Evolutionary conservation across 2,113 vertebrate genomes (phyloP).

Genomic region (Tenebrosternarchus preto): DNA sequence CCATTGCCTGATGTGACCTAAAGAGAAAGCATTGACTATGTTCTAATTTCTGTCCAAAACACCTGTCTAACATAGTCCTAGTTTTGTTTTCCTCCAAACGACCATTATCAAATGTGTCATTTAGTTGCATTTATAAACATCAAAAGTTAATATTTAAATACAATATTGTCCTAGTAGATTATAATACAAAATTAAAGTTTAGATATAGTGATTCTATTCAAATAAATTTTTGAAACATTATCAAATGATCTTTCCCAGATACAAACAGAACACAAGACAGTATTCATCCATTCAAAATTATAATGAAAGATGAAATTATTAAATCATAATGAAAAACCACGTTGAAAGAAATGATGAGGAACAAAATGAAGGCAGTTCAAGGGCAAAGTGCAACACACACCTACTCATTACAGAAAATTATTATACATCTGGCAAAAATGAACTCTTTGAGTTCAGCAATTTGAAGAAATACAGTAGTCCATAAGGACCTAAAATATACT

Average conservation of each 20-base stretch:
- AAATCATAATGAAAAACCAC: no score
- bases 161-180: no score
- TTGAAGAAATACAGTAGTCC: neutral
- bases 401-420: no score
- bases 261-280: no score
- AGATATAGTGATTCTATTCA: neutral
- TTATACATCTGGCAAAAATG: no score
- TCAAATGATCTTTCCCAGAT: no score
- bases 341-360: no score
- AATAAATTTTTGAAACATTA: neutral
- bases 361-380: no score
- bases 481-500: neutral
- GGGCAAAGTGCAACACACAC: no score
- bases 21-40: slow-evolving; percentile 31
- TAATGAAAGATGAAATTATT: no score
- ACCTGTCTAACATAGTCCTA: neutral
- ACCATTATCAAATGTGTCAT: neutral
- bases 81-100: neutral
- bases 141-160: slow-evolving; percentile 9
- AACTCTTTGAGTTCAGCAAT: neutral
- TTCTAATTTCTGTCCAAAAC: slow-evolving; percentile 27
- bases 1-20: slow-evolving; percentile 46
- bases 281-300: no score
- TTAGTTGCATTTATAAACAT: slow-evolving; percentile 5
- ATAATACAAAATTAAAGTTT: neutral